Evolutionary conservation across 2,113 vertebrate species (phyloP).

Genomic region (Nymphicus hollandicus): DNA sequence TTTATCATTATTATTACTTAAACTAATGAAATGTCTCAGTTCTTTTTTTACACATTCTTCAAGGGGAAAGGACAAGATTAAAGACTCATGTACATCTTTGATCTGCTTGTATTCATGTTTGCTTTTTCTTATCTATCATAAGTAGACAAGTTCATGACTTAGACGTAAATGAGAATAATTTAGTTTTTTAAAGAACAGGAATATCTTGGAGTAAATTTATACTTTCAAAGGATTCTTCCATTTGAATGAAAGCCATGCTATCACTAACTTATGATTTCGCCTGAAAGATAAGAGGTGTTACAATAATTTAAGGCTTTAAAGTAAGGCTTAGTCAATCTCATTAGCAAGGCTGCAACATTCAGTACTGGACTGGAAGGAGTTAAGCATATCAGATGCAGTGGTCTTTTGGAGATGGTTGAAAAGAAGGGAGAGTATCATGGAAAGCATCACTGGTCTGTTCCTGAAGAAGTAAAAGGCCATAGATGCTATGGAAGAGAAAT

Average conservation of each 20-base stretch:
- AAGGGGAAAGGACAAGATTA: conserved; percentile 48
- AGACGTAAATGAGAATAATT: conserved; percentile 1
- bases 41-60: background rate
- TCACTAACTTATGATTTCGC: background rate
- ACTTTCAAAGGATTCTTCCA: conserved; percentile 11
- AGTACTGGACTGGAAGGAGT: background rate
- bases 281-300: background rate
- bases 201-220: background rate
- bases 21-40: conserved; percentile 30
- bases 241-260: background rate
- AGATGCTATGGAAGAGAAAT: background rate
- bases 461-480: rapidly evolving
- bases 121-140: conserved; percentile 21
- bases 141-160: background rate
- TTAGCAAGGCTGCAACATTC: background rate
- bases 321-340: conserved; percentile 3
- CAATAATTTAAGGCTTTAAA: conserved; percentile 15
- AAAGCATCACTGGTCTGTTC: background rate
- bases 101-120: conserved; percentile 45
- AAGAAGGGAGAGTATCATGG: background rate
- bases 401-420: background rate
- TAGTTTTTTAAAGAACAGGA: background rate
- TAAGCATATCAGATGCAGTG: background rate
- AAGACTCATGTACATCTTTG: conserved; percentile 37
- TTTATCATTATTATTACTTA: conserved; percentile 27